Evolutionary conservation across 2,888 invertebrate genomes (phyloP), one percentile per base, ranked within the genome.

Genomic region (Mongoloraphidia duomilia): DNA sequence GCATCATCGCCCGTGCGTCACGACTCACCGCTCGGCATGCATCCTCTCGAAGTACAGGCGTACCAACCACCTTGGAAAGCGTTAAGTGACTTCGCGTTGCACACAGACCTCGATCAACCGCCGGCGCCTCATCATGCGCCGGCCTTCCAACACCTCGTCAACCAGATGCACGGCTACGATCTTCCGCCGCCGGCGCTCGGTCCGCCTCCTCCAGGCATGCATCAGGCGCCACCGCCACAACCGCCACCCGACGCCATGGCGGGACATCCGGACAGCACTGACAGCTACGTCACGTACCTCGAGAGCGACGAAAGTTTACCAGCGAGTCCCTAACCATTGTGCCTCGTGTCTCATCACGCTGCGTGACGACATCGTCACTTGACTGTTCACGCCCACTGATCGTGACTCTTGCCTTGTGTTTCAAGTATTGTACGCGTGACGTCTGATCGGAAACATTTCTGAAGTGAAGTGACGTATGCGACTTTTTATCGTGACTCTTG

Each of bases 31-130:
- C 73, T 87, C 51, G 85, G 90, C 50, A 80, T 89, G 65, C 87
- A 89, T 62, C 84, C 89, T 37, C 76, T 95, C 51, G 95, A 96
- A 70, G 84, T 86, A 35, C 82, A 83, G 59, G 90, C 93, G 56
- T 97, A 94, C 76, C 94, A 95, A 70, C 94, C 93, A 49, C 93
- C 91, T 39, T 96, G 95, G 96, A 94, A 95, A 73, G 92, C 94
- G 53, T 80, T 95, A 48, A 87, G 88, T 49, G 95, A 95, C 70
- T 95, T 94, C 72, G 94, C 94, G 54, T 79, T 94, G 58, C 93
- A 94, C 67, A 88, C 92, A 8, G 94, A 95, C 69, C 76, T 94
- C 52, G 95, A 95, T 60, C 74, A 82, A 63, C 72, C 91, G 49
- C 88, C 90, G 55, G 90, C 89, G 62, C 85, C 88, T 37, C 83